Conservation (phyloP, 2,888 invertebrate species). For the Sympetrum striolatum region DNA sequence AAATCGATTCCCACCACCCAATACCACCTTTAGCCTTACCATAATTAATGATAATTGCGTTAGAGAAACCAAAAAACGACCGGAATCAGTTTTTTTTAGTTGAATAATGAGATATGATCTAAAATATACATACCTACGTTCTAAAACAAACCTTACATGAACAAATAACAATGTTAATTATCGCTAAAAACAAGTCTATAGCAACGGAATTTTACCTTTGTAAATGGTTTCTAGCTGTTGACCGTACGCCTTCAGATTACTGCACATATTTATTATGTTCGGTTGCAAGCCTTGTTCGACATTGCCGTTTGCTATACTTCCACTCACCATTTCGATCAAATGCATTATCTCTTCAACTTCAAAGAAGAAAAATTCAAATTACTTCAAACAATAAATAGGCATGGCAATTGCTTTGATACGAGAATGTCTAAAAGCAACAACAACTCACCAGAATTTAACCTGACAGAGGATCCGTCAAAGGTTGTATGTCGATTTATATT, state of each 20-base stretch:
- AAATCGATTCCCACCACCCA: too few species aligned
- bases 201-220: conserved; percentile 61
- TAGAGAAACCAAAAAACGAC: too few species aligned
- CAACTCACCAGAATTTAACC: conserved; percentile 46
- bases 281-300: conserved; percentile 74
- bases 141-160: not conserved
- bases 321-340: conserved; percentile 81
- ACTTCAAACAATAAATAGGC: conserved; percentile 33
- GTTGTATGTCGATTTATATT: conserved; percentile 61
- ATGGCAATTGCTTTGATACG: not conserved
- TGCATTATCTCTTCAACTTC: conserved; percentile 82
- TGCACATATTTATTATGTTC: conserved; percentile 78
- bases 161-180: not conserved
- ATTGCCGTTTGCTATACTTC: conserved; percentile 76
- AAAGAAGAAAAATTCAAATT: conserved; percentile 55
- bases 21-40: too few species aligned
- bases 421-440: not conserved
- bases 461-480: conserved; percentile 45
- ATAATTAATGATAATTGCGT: too few species aligned
- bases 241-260: conserved; percentile 76
- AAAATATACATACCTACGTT: too few species aligned
- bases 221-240: conserved; percentile 82
- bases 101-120: too few species aligned
- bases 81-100: too few species aligned
- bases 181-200: not conserved